phyloP scores from a whole-genome alignment of 2,888 invertebrate species.

The Drosophila anomelani region DNA sequence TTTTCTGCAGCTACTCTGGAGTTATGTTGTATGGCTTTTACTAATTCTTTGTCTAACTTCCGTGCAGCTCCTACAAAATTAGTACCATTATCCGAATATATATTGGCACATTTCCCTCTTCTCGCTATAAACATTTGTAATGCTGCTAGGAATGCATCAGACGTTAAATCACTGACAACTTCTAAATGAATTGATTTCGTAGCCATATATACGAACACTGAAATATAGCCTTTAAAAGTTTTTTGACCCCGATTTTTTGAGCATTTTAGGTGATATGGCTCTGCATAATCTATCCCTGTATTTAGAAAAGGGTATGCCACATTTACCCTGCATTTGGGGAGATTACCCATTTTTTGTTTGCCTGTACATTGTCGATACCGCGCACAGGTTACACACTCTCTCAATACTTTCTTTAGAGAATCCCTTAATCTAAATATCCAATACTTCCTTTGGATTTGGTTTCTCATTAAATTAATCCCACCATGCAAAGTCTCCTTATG shows the following conservation, averaged over 20 bases:
- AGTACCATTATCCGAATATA: slow-evolving; percentile 1
- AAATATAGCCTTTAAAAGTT: background rate
- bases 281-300: background rate
- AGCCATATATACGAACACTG: background rate
- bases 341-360: too few relatives aligned
- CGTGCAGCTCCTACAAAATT: too few relatives aligned
- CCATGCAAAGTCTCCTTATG: background rate
- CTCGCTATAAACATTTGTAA: background rate
- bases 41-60: background rate
- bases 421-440: too few relatives aligned
- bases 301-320: background rate
- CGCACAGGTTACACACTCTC: background rate
- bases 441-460: too few relatives aligned
- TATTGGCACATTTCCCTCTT: slow-evolving; percentile 1
- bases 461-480: too few relatives aligned
- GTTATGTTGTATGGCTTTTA: background rate
- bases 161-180: too few relatives aligned
- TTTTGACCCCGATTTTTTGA: too few relatives aligned
- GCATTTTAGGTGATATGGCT: too few relatives aligned
- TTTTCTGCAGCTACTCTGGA: background rate
- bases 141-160: background rate
- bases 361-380: background rate
- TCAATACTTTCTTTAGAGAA: background rate
- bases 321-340: background rate
- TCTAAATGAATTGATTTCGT: background rate